Percentiles rank a stretch among this genome's conserved stretches.
These are phyloP conservation scores for Xylocampa areola DNA, from an alignment of 2,888 invertebrate genomes.

Conservation along the genomic window DNA sequence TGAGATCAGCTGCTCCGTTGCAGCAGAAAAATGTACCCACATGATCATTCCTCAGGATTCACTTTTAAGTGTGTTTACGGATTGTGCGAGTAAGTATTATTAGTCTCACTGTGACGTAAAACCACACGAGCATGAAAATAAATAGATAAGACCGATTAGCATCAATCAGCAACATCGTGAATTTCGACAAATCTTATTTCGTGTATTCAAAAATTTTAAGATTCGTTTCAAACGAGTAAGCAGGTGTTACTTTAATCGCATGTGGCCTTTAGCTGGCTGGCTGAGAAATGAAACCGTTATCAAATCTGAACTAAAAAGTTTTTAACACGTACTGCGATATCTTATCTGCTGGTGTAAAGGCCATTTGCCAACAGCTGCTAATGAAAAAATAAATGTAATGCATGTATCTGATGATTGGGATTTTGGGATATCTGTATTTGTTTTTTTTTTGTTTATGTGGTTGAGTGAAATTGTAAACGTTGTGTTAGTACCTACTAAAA, in stretches of 20 bases:
- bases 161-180: not conserved
- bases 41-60: too few relatives aligned
- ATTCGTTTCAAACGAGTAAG: constrained; percentile 1
- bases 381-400: not conserved
- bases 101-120: not conserved
- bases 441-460: too few relatives aligned
- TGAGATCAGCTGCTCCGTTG: too few relatives aligned
- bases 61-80: too few relatives aligned
- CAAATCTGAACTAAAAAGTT: constrained; percentile 15
- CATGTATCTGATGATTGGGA: not conserved
- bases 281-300: constrained; percentile 14
- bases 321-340: constrained; percentile 9
- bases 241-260: constrained; percentile 1
- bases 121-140: not conserved
- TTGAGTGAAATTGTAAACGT: too few relatives aligned
- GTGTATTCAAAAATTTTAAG: not conserved
- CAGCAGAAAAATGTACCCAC: too few relatives aligned
- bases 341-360: constrained; percentile 22
- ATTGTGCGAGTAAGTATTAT: too few relatives aligned
- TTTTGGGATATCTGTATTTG: not conserved
- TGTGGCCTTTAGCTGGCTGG: not conserved
- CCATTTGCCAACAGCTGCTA: constrained; percentile 12
- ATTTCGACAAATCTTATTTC: not conserved
- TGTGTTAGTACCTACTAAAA: too few relatives aligned
- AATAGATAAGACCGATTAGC: not conserved